Conservation (phyloP, 1,140 invertebrate genomes). For the Ooceraea biroi region DNA sequence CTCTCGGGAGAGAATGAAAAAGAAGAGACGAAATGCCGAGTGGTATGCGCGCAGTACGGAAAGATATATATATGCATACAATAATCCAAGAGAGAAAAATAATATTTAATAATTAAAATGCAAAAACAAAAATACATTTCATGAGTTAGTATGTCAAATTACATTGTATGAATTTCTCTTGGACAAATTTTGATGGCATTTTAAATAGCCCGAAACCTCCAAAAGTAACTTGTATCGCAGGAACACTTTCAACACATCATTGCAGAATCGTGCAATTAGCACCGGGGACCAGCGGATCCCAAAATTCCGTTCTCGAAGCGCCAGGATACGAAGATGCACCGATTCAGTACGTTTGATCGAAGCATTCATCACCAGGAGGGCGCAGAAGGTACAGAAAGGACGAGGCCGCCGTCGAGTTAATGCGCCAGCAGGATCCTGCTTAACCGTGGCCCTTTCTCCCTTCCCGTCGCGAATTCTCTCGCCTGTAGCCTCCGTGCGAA, state of each 20-base stretch:
- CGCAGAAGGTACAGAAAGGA: neutral
- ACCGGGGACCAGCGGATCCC: neutral
- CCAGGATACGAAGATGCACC: neutral
- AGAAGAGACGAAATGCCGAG: neutral
- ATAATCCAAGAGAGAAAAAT: neutral
- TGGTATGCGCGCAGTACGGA: no score
- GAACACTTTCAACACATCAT: neutral
- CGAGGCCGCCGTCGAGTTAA: neutral
- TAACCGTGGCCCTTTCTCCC: neutral
- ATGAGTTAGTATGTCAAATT: no score
- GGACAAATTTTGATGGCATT: no score
- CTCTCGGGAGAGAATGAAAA: neutral
- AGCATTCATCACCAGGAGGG: neutral
- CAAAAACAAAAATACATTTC: no score
- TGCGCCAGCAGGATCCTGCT: neutral
- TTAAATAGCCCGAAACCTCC: no score
- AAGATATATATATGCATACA: neutral
- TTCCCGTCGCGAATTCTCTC: slow-evolving; percentile 40
- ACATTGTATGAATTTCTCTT: no score
- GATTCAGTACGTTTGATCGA: slow-evolving; percentile 8
- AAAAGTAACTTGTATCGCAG: neutral
- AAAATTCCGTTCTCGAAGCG: slow-evolving; percentile 5
- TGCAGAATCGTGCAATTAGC: neutral
- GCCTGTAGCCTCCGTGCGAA: slow-evolving; percentile 68
- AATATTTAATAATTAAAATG: no score